Base-by-base conservation (phyloP, 2,888 invertebrate species). In the Cheilosia vernalis region DNA sequence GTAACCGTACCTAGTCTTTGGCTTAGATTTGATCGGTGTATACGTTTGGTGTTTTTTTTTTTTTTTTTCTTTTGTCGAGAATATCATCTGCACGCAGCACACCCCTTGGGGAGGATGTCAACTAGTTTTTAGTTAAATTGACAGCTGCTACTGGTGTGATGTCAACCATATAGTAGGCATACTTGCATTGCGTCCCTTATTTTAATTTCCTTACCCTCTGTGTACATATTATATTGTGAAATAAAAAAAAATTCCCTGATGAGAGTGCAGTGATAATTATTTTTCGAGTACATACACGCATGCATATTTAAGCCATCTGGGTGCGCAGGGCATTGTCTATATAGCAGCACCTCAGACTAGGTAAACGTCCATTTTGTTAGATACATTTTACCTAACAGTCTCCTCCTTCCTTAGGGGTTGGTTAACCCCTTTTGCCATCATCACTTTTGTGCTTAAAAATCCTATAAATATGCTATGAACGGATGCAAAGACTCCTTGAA, bases 381-480 rank as follows among this genome's bases (percentile, higher is more conserved):
- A 10, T 13, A 17, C 24, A 42, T 5, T 47, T 55, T 61, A 64
- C 40, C 53, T 66, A 56, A 37, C 66, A 42, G 40, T 56, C 37
- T 44, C 24, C 37, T 44, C 24, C 33, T 47, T n/a, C 15, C 21
- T 60, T 19, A 61, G 64, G 79, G 73, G 79, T 84, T 74, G 58
- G 13, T 74, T 84, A 64, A 79, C 72, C 82, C 72, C 82, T 40
- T 80, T 80, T 70, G 37, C 24, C 27, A 42, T 7, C 15, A 15
- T 5, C 51, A 40, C 10, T 42, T 64, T 58, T 44, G n/a, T 33
- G 24, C 37, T 74, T 66, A 30, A 51, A 70, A 74, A 58, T 76
- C 64, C 79, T 60, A 84, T 84, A 70, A 84, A 84, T 84, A 76
- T 80, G 64, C 70, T 76, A 84, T 84, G 79, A 74, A 60, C 47